Base-by-base conservation (phyloP, 1,140 invertebrate genomes). In the Panonychus citri region DNA sequence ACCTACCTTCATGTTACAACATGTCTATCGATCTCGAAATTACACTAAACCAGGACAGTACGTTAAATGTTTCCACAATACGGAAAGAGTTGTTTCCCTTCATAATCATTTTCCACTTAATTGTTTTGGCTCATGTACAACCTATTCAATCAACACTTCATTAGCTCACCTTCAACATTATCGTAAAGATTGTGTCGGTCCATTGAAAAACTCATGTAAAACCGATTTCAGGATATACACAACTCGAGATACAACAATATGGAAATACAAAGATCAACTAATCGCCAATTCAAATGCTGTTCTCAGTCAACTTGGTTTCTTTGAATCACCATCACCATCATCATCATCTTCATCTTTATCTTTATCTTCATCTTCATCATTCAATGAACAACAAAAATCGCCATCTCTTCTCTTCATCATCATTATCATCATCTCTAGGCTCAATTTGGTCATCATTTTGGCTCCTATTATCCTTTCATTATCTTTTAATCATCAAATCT, bases 31-130 rank as follows among this genome's bases (percentile, higher is more conserved):
- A 8, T 81, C 83, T 49, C 80, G 79, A 64, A 90, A 90, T 70
- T 90, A 86, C 69, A 91, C 86, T 1, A 88, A 88, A 69, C 86
- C 85, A 1, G 85, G 86, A 60, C 82, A 86, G 67, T 90, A 89
- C 69, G 82, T 90, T 34, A 93, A 93, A 69, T 88, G 85, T 70
- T 91, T 93, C 73, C 86, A 91, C 67, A 85, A 90, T 69, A 82
- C 85, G 4, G 81, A 86, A 62, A 76, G 82, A 58, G 85, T 87
- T 19, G 75, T 90, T 8, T 85, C 84, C 5, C 73, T 93, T 39
- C 86, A 91, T 74, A 93, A 91, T 70, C 87, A 91, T 69, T 90
- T 89, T 65, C 86, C 87, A 15, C 68, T 93, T 48, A 82, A 84
- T 42, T 93, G 87, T 64, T 69, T 90, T 1, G 83, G 83, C 24